Base-by-base conservation (phyloP, 2,797 vertebrate genomes). In the Gambelia wislizenii region DNA sequence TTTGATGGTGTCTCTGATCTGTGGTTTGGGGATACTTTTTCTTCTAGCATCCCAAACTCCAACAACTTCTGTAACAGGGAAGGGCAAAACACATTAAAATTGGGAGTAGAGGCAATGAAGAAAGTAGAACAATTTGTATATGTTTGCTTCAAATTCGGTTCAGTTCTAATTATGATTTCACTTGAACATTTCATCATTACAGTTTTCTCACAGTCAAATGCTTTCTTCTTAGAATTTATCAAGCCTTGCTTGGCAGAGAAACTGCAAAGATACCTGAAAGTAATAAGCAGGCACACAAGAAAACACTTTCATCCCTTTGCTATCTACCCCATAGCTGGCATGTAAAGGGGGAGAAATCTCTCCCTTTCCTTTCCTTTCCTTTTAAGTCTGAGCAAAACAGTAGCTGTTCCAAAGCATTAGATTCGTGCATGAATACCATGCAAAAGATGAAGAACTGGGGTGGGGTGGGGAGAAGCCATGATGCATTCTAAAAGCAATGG, bases 401-500 rank as follows among this genome's bases (percentile, higher is more conserved):
- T 97, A 97, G 96, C 95, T 92, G 92, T 91, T 93, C 20, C 92
- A 93, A 95, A 95, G 89, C 93, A 93, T 96, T 93, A 94, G 90
- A 80, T 83, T 89, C 25, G 81, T 88, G 74, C 67, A 90, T 6
- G 75, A 96, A 92, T 33, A 89, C 93, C 69, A 20, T 89, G 87
- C 92, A 89, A 75, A 95, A 95, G 94, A 96, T 95, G 95, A 96
- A 96, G 92, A 95, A 92, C 89, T 92, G 95, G 94, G 10, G 42
- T 8, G 47, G 77, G 94, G 92, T 94, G 96, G 90, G 59, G 91
- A 91, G 95, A 95, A 86, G 70, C n/a, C 67, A 27, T 95, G 92
- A 96, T 95, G 89, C 96, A 95, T 96, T 96, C 96, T 95, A 91
- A 87, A 94, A 96, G 95, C 86, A 36, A 87, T 93, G 92, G 94